Conservation (phyloP, 1,140 invertebrate genomes). For the Aleiodes sp. region DNA sequence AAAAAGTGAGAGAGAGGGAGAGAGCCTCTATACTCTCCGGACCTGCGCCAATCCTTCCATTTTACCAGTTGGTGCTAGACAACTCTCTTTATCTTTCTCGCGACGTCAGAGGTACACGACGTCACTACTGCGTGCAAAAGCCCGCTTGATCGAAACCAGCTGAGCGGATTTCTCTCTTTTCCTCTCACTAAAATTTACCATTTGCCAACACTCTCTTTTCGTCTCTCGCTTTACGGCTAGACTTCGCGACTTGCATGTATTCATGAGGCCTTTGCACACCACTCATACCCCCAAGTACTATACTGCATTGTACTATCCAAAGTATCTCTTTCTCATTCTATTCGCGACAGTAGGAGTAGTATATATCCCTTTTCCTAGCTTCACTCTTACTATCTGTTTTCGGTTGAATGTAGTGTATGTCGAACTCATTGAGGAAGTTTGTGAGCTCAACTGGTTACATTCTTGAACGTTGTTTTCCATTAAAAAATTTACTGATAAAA, state of each 20-base stretch:
- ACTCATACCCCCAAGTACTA: conserved; percentile 22
- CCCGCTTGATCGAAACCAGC: conserved; percentile 58
- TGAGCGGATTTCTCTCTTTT: conserved; percentile 44
- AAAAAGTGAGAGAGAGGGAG: not conserved
- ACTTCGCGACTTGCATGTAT: conserved; percentile 53
- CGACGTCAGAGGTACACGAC: conserved; percentile 24
- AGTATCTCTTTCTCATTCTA: conserved; percentile 23
- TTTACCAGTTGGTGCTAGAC: not conserved
- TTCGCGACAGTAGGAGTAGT: not conserved
- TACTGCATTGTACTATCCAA: conserved; percentile 32
- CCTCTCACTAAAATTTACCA: not conserved
- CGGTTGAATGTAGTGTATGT: not conserved
- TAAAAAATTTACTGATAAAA: no score
- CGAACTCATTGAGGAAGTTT: not conserved
- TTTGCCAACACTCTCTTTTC: not conserved
- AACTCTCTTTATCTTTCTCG: not conserved
- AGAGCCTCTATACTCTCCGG: conserved; percentile 4
- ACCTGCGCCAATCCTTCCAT: conserved; percentile 30
- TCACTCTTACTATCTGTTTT: not conserved
- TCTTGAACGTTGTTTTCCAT: no score
- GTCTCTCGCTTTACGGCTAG: conserved; percentile 30
- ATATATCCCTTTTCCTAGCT: not conserved
- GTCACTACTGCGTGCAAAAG: conserved; percentile 6
- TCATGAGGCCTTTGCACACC: conserved; percentile 46
- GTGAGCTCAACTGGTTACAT: no score